Conservation (phyloP, 2,113 vertebrate species). For the Labrus mixtus region DNA sequence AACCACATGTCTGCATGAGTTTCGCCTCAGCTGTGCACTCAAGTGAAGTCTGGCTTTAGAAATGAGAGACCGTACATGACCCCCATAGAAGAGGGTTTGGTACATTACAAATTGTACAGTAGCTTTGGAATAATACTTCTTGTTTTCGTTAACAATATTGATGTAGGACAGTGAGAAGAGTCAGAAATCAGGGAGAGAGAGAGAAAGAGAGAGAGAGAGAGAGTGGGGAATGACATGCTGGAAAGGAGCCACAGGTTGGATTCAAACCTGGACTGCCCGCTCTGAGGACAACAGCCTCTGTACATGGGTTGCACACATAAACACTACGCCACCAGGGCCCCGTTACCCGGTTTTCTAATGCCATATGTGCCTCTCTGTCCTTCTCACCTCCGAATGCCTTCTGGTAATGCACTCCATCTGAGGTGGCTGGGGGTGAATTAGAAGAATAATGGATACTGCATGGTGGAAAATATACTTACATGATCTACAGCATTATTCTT, state of each 20-base stretch:
- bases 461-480: neutral
- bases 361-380: constrained; percentile 21
- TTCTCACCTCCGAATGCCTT: neutral
- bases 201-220: too few species aligned
- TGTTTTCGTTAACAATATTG: neutral
- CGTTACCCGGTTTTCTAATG: neutral
- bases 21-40: too few species aligned
- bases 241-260: too few species aligned
- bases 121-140: neutral
- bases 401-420: constrained; percentile 1
- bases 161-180: too few species aligned
- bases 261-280: too few species aligned
- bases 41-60: neutral
- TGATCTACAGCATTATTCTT: constrained; percentile 5
- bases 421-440: constrained; percentile 8
- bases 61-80: neutral
- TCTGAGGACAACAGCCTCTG: too few species aligned
- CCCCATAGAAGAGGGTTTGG: neutral
- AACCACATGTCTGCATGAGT: too few species aligned
- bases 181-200: too few species aligned
- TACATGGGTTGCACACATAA: too few species aligned
- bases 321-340: too few species aligned
- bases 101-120: neutral
- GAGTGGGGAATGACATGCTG: too few species aligned
- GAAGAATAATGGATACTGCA: constrained; percentile 12